Conservation (phyloP, 2,797 vertebrate species). For the Argya squamiceps region DNA sequence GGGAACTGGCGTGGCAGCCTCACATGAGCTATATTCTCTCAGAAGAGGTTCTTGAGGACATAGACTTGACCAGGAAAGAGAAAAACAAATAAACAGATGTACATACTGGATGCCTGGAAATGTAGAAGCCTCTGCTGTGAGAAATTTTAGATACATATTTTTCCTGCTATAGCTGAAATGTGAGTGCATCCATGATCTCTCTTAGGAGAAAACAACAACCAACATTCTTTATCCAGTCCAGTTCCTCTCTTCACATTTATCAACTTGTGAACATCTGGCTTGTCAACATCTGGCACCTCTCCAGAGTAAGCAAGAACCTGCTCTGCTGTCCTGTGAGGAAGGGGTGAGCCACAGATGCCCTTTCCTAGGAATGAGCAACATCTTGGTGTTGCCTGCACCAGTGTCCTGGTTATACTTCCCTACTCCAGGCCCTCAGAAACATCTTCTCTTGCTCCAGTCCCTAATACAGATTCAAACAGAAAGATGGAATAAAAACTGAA, state of each 20-base stretch:
- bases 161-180: background rate
- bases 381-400: background rate
- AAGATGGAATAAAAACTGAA: background rate
- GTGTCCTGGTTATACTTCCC: background rate
- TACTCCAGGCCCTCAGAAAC: background rate
- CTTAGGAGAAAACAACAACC: background rate
- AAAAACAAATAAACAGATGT: background rate
- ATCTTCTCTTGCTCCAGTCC: background rate
- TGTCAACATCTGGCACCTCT: background rate
- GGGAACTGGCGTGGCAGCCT: background rate
- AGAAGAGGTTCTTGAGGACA: background rate
- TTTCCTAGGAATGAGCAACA: background rate
- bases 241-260: background rate
- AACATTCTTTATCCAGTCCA: background rate
- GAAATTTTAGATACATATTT: background rate
- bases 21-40: background rate
- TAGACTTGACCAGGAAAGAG: background rate
- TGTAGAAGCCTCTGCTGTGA: background rate
- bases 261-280: background rate
- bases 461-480: background rate
- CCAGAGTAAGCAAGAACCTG: background rate
- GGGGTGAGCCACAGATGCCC: background rate
- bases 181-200: background rate
- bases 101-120: background rate
- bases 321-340: background rate